Evolutionary conservation across 2,888 invertebrate species (phyloP), one percentile per base, ranked within the genome.

Genomic region (Criorhina ranunculi): DNA sequence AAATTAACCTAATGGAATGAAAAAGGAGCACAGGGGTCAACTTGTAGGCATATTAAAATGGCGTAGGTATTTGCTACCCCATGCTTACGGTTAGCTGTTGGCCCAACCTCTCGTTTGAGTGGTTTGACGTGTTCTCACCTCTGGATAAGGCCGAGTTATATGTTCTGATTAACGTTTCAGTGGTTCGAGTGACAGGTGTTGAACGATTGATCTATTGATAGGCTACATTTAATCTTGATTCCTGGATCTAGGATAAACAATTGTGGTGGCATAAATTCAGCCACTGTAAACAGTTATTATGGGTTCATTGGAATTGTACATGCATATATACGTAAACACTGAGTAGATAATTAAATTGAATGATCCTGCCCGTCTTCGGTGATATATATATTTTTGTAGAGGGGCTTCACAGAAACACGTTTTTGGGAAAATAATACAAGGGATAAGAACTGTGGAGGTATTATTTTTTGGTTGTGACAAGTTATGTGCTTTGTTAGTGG

Each of bases 191-290:
- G 67, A 78, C 72, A 78, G 40, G 66, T 67, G 66, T 33, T 78
- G 55, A 78, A 46, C 64, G 60, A 73, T 73, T 78, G 46, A 82
- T 82, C 77, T 67, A 67, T 82, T 73, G 78, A 78, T 67, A 82
- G 60, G 59, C 40, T 37, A 44, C 66, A 31, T 77, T 72, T 53
- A 77, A 70, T 77, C 37, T 66, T 51, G 66, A 53, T 46, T 72
- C 57, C 57, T 70, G 46, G 15, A 70, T 49, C 40, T 44, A 46
- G 12, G 24, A 11, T 78, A 62, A 64, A 72, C 24, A 42, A 24
- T 44, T 44, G 44, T 40, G 33, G 15, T 37, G 51, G 60, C n/a
- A 46, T 40, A 51, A 67, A 59, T 57, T 67, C 76, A 49, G 31
- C 49, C 37, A 59, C 49, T 76, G 67, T 59, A 49, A 67, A 67